These are phyloP conservation scores for Pyxicephalus adspersus DNA, from an alignment of 2,113 vertebrate species.

Conservation along the genomic window DNA sequence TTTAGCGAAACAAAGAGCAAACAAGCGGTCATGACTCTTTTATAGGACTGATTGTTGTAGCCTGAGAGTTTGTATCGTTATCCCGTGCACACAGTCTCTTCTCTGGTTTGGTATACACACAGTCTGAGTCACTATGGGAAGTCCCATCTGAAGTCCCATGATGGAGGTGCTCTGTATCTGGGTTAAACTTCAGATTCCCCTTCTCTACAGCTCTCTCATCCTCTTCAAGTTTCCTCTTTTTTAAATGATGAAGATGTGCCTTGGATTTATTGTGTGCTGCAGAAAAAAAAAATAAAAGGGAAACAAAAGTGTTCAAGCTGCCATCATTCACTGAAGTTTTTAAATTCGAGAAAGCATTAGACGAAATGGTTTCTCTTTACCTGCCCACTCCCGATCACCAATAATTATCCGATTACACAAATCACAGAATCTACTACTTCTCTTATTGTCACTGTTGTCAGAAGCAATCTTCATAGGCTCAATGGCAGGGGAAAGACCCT, in stretches of 20 bases:
- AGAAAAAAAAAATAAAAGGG: not conserved
- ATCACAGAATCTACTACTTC: conserved; percentile 79
- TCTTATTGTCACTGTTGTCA: conserved; percentile 74
- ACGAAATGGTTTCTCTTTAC: conserved; percentile 65
- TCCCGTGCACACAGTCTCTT: not conserved
- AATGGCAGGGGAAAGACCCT: conserved; percentile 76
- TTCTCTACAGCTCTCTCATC: conserved; percentile 1
- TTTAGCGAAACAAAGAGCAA: not conserved
- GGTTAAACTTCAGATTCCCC: not conserved
- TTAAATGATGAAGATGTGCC: conserved; percentile 83
- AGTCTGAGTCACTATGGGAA: not conserved
- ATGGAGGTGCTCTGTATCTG: not conserved
- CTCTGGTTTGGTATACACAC: not conserved
- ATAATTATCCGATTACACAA: conserved; percentile 87
- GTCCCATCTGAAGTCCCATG: not conserved
- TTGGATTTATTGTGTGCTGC: conserved; percentile 91
- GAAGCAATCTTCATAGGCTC: conserved; percentile 76
- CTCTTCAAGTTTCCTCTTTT: conserved; percentile 78
- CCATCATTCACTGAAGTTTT: not conserved
- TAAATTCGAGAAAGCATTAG: not conserved
- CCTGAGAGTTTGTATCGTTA: not conserved
- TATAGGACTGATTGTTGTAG: not conserved
- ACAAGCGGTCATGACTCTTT: not conserved
- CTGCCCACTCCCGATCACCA: conserved; percentile 92
- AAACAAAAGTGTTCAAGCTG: not conserved